These are phyloP conservation scores for Nematolebias whitei DNA, from an alignment of 2,113 vertebrate species.

Conservation along the genomic window DNA sequence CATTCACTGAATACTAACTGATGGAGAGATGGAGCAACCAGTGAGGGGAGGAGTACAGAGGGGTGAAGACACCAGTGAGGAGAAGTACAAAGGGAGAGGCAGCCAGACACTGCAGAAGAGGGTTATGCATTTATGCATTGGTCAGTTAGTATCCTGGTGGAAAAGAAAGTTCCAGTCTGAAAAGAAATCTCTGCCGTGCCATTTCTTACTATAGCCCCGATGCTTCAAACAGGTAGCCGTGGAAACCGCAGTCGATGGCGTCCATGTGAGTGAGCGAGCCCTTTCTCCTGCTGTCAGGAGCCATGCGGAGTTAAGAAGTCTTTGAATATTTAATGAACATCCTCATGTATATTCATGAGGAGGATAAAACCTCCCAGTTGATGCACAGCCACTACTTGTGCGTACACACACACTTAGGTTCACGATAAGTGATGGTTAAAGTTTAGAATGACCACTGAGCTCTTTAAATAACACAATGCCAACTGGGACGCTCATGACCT, in stretches of 20 bases:
- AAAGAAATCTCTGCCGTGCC: slow-evolving; percentile 66
- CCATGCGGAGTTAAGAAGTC: slow-evolving; percentile 71
- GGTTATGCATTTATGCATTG: slow-evolving; percentile 68
- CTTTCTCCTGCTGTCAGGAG: slow-evolving; percentile 78
- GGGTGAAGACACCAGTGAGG: slow-evolving; percentile 35
- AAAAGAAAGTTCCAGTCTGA: slow-evolving; percentile 50
- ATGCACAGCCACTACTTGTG: slow-evolving; percentile 26
- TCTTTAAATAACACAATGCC: slow-evolving; percentile 33
- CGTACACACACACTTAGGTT: slow-evolving; percentile 3
- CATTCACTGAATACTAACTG: slow-evolving; percentile 63
- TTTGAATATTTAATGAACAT: slow-evolving; percentile 78
- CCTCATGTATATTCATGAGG: slow-evolving; percentile 76
- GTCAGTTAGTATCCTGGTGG: slow-evolving; percentile 59
- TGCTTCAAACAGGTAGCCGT: slow-evolving; percentile 69
- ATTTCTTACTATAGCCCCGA: slow-evolving; percentile 59
- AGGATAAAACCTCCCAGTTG: slow-evolving; percentile 60
- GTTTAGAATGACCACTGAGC: slow-evolving; percentile 44
- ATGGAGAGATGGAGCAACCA: slow-evolving; percentile 6
- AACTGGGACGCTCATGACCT: slow-evolving; percentile 20
- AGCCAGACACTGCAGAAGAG: slow-evolving; percentile 32
- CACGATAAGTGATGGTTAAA: slow-evolving; percentile 52
- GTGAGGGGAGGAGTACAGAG: slow-evolving; percentile 6
- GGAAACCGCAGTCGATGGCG: slow-evolving; percentile 58
- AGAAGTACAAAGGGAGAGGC: slow-evolving; percentile 42
- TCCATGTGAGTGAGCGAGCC: slow-evolving; percentile 54